Conservation (phyloP, 2,888 invertebrate genomes). For the Micoletzkya japonica region DNA sequence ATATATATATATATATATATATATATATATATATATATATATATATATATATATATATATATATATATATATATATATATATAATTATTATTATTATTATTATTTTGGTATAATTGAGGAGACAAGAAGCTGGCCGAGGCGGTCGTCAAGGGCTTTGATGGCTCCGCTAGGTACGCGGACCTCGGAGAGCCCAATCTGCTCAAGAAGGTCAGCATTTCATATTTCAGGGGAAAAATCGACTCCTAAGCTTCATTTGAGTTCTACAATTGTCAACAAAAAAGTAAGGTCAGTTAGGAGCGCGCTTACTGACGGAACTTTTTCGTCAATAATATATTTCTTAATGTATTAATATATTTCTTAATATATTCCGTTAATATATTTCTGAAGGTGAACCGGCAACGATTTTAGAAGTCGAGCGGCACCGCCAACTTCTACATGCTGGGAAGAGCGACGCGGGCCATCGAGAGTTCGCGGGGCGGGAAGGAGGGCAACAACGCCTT, state of each 20-base stretch:
- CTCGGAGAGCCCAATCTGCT: conserved; percentile 43
- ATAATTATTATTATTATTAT: too few species aligned
- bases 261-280: too few species aligned
- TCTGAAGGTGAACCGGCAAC: too few species aligned
- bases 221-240: not conserved
- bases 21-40: too few species aligned
- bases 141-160: conserved; percentile 35
- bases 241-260: not conserved
- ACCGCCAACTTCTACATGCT: conserved; percentile 62
- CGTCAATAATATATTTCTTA: not conserved
- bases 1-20: too few species aligned
- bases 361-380: not conserved
- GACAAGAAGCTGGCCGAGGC: conserved; percentile 38
- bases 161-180: conserved; percentile 19
- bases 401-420: conserved; percentile 57
- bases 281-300: too few species aligned
- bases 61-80: too few species aligned
- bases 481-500: conserved; percentile 69
- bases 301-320: too few species aligned
- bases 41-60: too few species aligned
- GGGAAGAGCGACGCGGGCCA: conserved; percentile 64
- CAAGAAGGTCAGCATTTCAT: conserved; percentile 32
- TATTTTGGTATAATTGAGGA: conserved; percentile 2
- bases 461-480: conserved; percentile 65
- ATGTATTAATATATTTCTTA: not conserved